Percentiles rank a stretch among this genome's conserved stretches.
Conservation (phyloP, 2,797 vertebrate species). For the Sciurus vulgaris region DNA sequence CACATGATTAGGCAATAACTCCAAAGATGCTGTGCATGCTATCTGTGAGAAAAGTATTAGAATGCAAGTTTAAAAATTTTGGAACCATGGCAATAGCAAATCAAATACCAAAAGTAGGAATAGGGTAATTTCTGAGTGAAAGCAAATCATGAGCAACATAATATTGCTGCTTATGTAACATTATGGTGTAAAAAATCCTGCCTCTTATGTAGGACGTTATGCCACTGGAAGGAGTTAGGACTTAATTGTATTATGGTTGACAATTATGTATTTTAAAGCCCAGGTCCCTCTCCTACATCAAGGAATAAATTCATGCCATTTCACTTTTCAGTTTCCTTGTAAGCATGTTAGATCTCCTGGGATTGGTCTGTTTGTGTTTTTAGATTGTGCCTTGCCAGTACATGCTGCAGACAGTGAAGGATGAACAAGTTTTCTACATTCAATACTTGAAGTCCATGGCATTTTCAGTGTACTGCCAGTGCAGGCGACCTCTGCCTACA, state of each 20-base stretch:
- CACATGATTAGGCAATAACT: neutral
- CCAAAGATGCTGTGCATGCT: neutral
- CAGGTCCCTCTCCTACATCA: neutral
- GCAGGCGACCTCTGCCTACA: constrained; percentile 94
- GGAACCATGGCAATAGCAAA: neutral
- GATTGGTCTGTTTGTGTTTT: constrained; percentile 18
- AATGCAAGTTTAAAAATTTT: neutral
- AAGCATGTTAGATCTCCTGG: neutral
- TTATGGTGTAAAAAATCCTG: neutral
- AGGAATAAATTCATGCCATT: neutral
- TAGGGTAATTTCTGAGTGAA: neutral
- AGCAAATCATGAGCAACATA: neutral
- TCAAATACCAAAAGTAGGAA: neutral
- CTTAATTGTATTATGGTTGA: neutral
- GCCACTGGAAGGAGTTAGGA: neutral
- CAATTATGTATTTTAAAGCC: neutral
- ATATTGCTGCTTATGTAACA: neutral
- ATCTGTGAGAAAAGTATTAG: neutral
- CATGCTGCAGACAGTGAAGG: constrained; percentile 96
- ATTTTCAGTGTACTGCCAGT: constrained; percentile 97
- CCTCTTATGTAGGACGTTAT: neutral
- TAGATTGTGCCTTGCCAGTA: constrained; percentile 97
- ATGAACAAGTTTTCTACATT: constrained; percentile 95
- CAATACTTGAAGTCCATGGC: constrained; percentile 98
- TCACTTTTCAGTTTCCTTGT: neutral